Base-by-base conservation (phyloP, 2,888 invertebrate genomes). In the Dolichopus griseipennis region DNA sequence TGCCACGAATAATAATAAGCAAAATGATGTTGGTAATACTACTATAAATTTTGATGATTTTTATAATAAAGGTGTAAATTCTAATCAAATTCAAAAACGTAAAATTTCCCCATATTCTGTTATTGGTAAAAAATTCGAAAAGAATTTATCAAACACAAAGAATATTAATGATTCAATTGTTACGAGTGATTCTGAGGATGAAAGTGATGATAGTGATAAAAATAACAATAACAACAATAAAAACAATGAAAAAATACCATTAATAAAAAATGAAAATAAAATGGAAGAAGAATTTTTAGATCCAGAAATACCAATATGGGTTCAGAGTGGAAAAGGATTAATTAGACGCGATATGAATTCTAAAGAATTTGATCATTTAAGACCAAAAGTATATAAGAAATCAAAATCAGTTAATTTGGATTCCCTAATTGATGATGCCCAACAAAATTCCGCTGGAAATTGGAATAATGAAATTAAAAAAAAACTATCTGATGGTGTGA, bases 301-400 rank as follows among this genome's bases (percentile, higher is more conserved):
- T 37, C 12, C 52, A 68, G 33, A 52, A n/a, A n/a, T 6, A 6
- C 70, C 70, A 34, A 70, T 70, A 27, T 34, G 65, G 64, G 64
- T 72, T 12, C 69, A 70, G 52, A 70, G 70, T 66, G 71, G 68
- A 65, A 69, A 68, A 62, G 71, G 72, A 8, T 63, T 70, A 65
- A n/a, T 71, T 15, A 65, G 68, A 62, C 69, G 71, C 20, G 70
- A 72, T 68, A 64, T 70, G 9, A 73, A 72, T 68, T 37, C 72
- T 20, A 73, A 73, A 65, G 72, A 73, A 66, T 72, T 72, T 63
- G 68, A 69, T 65, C 62, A 68, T 62, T 34, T 68, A 62, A 64
- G 67, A 34, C 21, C 33, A 18, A 43, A n/a, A 65, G 8, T 21
- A 37, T 20, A 37, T 64, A 34, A 27, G 18, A 65, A 61, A 27